phyloP scores from a whole-genome alignment of 2,797 vertebrate species.

The Semotilus atromaculatus region DNA sequence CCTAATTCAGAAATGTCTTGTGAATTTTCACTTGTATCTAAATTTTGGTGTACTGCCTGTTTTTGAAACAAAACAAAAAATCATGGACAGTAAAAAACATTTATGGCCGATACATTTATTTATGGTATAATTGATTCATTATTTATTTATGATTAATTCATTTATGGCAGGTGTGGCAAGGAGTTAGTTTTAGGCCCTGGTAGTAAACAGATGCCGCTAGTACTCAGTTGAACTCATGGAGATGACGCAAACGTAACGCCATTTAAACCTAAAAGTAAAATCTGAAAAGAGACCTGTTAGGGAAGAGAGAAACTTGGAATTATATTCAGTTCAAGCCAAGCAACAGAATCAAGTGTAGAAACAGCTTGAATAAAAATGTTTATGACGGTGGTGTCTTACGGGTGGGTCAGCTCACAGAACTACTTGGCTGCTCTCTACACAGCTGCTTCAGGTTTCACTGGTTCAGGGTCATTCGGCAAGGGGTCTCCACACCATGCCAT shows the following conservation, averaged over 20 bases:
- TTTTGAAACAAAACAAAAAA: no score
- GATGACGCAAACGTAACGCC: not conserved
- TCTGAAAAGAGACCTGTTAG: not conserved
- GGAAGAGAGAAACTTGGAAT: not conserved
- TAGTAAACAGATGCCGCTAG: no score
- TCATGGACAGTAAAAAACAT: no score
- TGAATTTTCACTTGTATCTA: no score
- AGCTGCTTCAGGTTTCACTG: slow-evolving; percentile 47
- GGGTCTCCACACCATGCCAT: slow-evolving; percentile 30
- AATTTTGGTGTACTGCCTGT: no score
- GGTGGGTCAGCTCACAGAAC: slow-evolving; percentile 37
- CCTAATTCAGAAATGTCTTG: not conserved
- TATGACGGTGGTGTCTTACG: not conserved
- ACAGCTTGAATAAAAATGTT: not conserved
- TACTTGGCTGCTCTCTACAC: slow-evolving; percentile 11
- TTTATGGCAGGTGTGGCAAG: no score
- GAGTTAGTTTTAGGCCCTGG: no score
- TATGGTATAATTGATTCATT: no score
- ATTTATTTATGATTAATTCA: no score
- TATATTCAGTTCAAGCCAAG: not conserved
- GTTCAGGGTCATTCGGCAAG: slow-evolving; percentile 39
- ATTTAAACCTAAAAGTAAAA: not conserved
- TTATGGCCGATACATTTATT: no score
- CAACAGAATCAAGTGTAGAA: slow-evolving; percentile 1
- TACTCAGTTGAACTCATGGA: not conserved